phyloP scores from a whole-genome alignment of 2,113 vertebrate species.

The Syngnathus scovelli region DNA sequence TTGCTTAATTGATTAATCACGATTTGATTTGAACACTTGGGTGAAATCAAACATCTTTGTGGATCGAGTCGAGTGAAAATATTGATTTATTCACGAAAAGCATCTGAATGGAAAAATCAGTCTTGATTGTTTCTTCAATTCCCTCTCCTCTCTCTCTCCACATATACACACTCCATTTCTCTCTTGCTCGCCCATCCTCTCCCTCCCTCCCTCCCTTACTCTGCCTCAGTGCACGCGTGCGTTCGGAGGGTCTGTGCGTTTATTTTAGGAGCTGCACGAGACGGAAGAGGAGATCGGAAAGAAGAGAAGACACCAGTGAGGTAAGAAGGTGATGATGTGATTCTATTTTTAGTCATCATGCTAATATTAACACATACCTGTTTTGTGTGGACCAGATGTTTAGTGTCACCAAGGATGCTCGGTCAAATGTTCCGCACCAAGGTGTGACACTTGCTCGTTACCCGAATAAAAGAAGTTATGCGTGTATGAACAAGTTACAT shows the following conservation, averaged over 20 bases:
- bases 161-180: neutral
- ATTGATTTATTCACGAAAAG: too few species aligned
- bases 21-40: too few species aligned
- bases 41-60: too few species aligned
- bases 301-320: constrained; percentile 32
- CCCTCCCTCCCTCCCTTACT: constrained; percentile 5
- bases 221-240: constrained; percentile 14
- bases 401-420: constrained; percentile 9
- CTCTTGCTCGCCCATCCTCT: constrained; percentile 1
- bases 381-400: neutral
- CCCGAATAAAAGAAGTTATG: neutral
- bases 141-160: neutral
- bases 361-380: neutral
- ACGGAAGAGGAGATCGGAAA: neutral
- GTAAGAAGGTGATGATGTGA: constrained; percentile 23
- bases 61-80: too few species aligned
- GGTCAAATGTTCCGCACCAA: constrained; percentile 13
- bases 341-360: neutral
- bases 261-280: constrained; percentile 35
- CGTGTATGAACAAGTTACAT: neutral
- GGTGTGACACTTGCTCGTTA: constrained; percentile 12
- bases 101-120: too few species aligned
- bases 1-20: too few species aligned
- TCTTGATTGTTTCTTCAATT: too few species aligned
- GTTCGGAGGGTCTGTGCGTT: constrained; percentile 27